Evolutionary conservation across 1,140 invertebrate species (phyloP).

Genomic region (Cepaea nemoralis): DNA sequence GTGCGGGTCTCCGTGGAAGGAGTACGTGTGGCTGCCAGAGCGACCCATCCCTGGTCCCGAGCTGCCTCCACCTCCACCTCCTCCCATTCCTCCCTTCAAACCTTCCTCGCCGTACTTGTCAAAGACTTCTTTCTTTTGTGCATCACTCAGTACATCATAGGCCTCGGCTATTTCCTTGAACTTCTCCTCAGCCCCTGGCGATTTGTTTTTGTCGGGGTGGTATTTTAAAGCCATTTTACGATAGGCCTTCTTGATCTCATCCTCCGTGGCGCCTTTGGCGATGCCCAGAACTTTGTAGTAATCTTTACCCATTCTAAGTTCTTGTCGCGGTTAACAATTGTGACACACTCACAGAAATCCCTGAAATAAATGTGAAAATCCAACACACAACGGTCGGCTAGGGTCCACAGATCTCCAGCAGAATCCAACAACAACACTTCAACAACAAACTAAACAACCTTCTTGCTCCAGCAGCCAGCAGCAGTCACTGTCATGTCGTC

Average conservation of each 20-base stretch:
- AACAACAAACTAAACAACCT: not conserved
- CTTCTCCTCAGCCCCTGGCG: conserved; percentile 92
- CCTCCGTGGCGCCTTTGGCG: conserved; percentile 86
- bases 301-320: conserved; percentile 91
- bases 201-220: conserved; percentile 99
- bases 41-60: not conserved
- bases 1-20: conserved; percentile 88
- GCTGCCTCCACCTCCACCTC: conserved; percentile 73
- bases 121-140: conserved; percentile 97
- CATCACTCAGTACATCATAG: conserved; percentile 96
- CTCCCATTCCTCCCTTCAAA: conserved; percentile 84
- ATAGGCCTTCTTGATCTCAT: conserved; percentile 93
- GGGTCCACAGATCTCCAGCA: not conserved
- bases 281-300: conserved; percentile 96
- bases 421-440: not conserved
- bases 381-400: not conserved
- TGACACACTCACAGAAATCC: not conserved
- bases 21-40: conserved; percentile 77
- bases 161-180: conserved; percentile 99
- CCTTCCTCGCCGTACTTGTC: conserved; percentile 98
- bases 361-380: not conserved
- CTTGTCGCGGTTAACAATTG: not conserved
- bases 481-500: not conserved
- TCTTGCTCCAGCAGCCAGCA: not conserved
- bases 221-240: conserved; percentile 97